Percentiles rank a stretch among this genome's conserved stretches.
phyloP scores from a whole-genome alignment of 2,797 vertebrate species.

The Hydrocynus forskahlii region DNA sequence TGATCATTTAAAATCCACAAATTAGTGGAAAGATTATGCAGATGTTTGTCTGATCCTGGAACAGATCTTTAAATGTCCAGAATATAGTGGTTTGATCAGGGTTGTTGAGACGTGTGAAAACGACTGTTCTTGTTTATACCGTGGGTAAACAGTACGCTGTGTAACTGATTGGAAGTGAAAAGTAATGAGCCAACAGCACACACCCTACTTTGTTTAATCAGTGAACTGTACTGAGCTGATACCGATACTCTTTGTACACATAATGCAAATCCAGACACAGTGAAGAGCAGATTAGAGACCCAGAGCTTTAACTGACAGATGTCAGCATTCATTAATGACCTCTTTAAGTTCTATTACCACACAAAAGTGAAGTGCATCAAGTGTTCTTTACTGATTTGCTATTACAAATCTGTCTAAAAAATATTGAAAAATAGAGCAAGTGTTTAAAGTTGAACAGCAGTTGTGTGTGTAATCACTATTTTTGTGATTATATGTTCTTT shows the following conservation, averaged over 20 bases:
- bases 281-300: constrained; percentile 1
- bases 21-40: neutral
- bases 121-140: neutral
- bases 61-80: neutral
- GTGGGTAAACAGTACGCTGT: neutral
- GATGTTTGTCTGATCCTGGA: neutral
- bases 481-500: too few relatives aligned
- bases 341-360: neutral
- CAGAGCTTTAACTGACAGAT: neutral
- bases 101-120: neutral
- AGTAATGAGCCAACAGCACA: constrained; percentile 2
- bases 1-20: neutral
- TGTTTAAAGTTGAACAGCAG: too few relatives aligned
- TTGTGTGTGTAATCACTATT: too few relatives aligned
- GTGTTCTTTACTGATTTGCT: neutral
- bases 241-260: neutral
- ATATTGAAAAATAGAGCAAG: too few relatives aligned
- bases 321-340: neutral
- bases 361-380: neutral
- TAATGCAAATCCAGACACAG: constrained; percentile 1
- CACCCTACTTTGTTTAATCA: neutral
- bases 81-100: neutral
- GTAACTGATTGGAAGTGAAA: constrained; percentile 1
- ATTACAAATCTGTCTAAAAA: too few relatives aligned
- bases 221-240: constrained; percentile 7